These are phyloP conservation scores for Erithacus rubecula DNA, from an alignment of 2,797 vertebrate genomes.

Conservation along the genomic window DNA sequence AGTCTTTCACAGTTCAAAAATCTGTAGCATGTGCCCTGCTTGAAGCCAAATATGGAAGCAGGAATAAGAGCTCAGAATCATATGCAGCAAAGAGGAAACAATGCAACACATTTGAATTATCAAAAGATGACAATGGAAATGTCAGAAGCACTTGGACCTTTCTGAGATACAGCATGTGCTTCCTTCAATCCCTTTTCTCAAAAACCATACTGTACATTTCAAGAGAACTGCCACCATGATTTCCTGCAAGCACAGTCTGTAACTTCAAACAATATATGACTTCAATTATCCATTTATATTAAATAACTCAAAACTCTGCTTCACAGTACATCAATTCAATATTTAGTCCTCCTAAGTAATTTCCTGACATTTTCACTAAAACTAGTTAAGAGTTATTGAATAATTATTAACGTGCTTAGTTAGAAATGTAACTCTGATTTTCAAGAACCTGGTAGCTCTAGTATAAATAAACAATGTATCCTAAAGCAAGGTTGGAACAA, in stretches of 20 bases:
- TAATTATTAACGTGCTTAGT: not conserved
- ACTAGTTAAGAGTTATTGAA: not conserved
- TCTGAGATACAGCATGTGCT: not conserved
- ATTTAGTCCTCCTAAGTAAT: not conserved
- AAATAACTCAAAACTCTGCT: not conserved
- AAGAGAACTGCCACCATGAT: not conserved
- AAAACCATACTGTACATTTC: not conserved
- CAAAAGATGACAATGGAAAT: not conserved
- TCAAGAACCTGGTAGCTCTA: not conserved
- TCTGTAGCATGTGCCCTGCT: not conserved
- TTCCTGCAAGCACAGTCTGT: not conserved
- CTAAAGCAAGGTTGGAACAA: not conserved
- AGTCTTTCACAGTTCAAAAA: constrained; percentile 34
- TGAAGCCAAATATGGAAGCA: constrained; percentile 35
- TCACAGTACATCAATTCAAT: not conserved
- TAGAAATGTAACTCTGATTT: not conserved
- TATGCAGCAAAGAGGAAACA: not conserved
- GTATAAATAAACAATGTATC: not conserved
- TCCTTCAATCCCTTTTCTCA: not conserved
- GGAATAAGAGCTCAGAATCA: constrained; percentile 13
- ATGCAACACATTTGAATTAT: not conserved
- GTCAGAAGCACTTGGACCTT: not conserved
- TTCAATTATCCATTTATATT: not conserved
- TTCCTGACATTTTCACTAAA: not conserved
- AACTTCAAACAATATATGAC: not conserved